Conservation (phyloP, 37 sponge, comb jelly and placozoan species). For the Haliclona indistincta region DNA sequence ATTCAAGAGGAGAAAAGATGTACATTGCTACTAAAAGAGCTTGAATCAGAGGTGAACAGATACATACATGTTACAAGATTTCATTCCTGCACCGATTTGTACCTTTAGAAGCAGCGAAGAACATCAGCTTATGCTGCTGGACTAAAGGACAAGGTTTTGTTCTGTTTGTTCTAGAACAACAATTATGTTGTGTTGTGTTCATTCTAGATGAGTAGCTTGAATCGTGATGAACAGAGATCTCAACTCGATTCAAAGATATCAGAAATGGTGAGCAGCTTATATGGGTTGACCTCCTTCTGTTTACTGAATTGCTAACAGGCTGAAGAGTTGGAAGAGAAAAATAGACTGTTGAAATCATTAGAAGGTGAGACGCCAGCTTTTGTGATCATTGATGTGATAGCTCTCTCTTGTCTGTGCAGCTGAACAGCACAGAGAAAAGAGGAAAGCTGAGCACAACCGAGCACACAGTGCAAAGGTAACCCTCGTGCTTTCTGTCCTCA, state of each 20-base stretch:
- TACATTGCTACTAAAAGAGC: background rate
- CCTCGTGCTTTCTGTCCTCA: too few species aligned
- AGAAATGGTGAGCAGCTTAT: constrained; percentile 61
- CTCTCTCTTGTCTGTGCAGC: background rate
- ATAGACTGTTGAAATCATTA: constrained; percentile 6
- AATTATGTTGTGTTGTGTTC: too few species aligned
- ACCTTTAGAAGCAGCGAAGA: too few species aligned
- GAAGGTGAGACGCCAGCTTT: background rate
- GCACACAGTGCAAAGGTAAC: background rate
- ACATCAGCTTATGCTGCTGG: too few species aligned
- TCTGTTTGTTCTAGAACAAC: too few species aligned
- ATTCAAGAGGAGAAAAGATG: constrained; percentile 6
- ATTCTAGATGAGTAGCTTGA: too few species aligned
- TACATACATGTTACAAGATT: too few species aligned
- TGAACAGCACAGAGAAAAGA: background rate
- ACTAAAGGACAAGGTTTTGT: too few species aligned
- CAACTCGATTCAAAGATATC: too few species aligned
- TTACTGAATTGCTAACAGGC: constrained; percentile 26
- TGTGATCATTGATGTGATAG: background rate
- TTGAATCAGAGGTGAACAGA: too few species aligned
- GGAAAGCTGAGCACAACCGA: constrained; percentile 1
- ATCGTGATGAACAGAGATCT: too few species aligned
- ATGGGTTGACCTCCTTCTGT: constrained; percentile 3
- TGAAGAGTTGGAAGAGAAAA: constrained; percentile 39
- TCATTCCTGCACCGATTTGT: too few species aligned